Percentiles rank a stretch among this genome's conserved stretches.
phyloP scores from a whole-genome alignment of 2,797 vertebrate species.

The Anisognathus igniventris region DNA sequence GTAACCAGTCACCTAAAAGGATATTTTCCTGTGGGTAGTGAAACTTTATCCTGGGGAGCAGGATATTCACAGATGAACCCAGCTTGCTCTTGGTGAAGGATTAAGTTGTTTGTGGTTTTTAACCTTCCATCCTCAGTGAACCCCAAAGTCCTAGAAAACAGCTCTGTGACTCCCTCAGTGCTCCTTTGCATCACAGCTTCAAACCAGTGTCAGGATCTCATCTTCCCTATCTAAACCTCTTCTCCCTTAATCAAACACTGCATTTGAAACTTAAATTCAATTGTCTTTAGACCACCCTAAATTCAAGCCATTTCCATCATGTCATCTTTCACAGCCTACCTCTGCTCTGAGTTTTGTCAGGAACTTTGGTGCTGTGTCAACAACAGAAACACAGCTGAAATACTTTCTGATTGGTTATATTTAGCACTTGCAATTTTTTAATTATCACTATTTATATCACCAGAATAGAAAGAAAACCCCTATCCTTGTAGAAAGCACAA shows the following conservation, averaged over 20 bases:
- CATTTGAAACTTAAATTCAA: neutral
- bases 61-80: neutral
- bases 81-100: neutral
- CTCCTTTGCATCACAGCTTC: neutral
- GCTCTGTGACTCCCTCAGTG: neutral
- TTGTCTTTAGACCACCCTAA: neutral
- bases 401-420: neutral
- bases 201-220: neutral
- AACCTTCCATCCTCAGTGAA: neutral
- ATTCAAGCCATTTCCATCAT: neutral
- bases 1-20: neutral
- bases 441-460: neutral
- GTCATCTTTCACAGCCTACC: neutral
- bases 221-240: neutral
- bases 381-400: neutral
- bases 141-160: neutral
- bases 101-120: neutral
- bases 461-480: neutral
- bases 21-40: accelerated
- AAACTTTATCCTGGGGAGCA: neutral
- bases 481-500: neutral
- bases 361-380: neutral
- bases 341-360: neutral
- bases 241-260: neutral
- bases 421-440: neutral